phyloP scores from a whole-genome alignment of 2,888 invertebrate genomes.

The Ornithoptera priamus region DNA sequence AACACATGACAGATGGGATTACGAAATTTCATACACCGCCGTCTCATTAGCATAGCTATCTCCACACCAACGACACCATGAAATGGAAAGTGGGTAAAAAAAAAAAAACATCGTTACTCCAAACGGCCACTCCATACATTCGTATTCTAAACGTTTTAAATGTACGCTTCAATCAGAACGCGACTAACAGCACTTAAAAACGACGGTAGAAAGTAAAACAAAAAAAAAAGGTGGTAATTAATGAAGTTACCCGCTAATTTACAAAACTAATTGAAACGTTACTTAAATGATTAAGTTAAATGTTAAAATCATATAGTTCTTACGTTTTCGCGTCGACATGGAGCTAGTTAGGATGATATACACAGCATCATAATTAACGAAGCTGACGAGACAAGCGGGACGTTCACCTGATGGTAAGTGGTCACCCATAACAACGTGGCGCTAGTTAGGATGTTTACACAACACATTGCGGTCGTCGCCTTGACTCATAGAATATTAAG shows the following conservation, averaged over 20 bases:
- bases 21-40: neutral
- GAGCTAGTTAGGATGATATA: too few species aligned
- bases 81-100: conserved; percentile 26
- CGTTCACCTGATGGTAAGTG: too few species aligned
- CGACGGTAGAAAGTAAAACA: conserved; percentile 42
- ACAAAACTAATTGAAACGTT: neutral
- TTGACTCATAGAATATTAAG: too few species aligned
- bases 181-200: conserved; percentile 47
- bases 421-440: too few species aligned
- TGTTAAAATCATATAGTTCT: too few species aligned
- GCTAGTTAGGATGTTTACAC: too few species aligned
- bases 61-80: conserved; percentile 10
- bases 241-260: neutral
- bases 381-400: too few species aligned
- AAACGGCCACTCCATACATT: conserved; percentile 1
- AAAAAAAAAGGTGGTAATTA: conserved; percentile 16
- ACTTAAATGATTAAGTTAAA: neutral
- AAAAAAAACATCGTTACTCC: conserved; percentile 1
- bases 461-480: too few species aligned
- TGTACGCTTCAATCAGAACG: conserved; percentile 43
- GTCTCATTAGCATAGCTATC: neutral
- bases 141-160: conserved; percentile 9
- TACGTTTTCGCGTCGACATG: too few species aligned
- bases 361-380: too few species aligned
- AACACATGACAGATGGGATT: too few species aligned